Conservation (phyloP, 2,797 vertebrate species). For the Sebastes oblongus region DNA sequence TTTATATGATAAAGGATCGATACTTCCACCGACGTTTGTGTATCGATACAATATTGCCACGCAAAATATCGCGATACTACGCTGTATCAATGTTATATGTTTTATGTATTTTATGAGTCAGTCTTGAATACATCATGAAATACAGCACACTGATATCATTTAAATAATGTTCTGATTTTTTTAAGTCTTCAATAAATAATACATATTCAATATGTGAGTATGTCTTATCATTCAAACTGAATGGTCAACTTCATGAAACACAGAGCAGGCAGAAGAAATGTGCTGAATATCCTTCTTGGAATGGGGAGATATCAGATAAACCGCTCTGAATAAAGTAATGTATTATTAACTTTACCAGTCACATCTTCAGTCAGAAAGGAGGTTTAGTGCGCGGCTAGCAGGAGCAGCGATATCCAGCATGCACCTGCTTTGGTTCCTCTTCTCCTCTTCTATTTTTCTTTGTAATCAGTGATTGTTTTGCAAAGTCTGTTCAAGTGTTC, state of each 20-base stretch:
- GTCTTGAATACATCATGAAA: background rate
- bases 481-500: background rate
- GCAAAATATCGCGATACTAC: no score
- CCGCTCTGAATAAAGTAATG: background rate
- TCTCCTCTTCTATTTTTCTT: background rate
- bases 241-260: background rate
- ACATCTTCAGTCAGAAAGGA: background rate
- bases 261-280: background rate
- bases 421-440: background rate
- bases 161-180: background rate
- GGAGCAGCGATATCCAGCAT: no score
- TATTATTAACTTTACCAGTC: background rate
- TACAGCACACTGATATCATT: background rate
- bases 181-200: background rate
- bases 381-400: background rate
- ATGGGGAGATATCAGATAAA: background rate
- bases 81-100: no score
- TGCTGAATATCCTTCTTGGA: background rate
- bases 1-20: no score
- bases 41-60: no score
- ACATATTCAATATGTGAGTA: background rate
- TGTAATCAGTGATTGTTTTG: constrained; percentile 6
- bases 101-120: background rate
- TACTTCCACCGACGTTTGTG: no score
- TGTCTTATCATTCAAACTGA: background rate